A percentile compares a stretch with the other conserved stretches of the same genome.
These are phyloP conservation scores for Drosophila kanekoi DNA, from an alignment of 2,888 invertebrate species.

Conservation along the genomic window DNA sequence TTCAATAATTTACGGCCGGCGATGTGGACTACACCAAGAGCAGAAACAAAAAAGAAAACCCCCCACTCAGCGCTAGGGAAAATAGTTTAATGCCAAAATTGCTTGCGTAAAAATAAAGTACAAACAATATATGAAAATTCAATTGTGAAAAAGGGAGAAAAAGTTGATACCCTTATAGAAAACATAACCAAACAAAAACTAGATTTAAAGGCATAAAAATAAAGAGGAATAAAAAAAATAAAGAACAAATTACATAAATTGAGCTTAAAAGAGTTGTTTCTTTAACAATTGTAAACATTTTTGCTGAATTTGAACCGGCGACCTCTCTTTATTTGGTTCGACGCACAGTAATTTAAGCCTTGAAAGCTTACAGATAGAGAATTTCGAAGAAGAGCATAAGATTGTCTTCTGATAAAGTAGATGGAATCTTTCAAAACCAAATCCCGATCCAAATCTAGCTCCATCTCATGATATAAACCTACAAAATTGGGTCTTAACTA, in stretches of 20 bases:
- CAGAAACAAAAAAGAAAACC: slow-evolving; percentile 2
- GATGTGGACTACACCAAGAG: slow-evolving; percentile 14
- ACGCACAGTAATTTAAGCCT: too few species aligned
- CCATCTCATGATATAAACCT: too few species aligned
- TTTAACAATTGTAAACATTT: too few species aligned
- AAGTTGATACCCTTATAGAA: slow-evolving; percentile 13
- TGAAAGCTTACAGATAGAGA: too few species aligned
- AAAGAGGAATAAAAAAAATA: too few species aligned
- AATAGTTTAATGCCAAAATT: slow-evolving; percentile 26
- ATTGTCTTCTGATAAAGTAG: too few species aligned
- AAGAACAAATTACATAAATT: background rate
- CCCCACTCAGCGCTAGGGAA: slow-evolving; percentile 5
- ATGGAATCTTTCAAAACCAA: too few species aligned
- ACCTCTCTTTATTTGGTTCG: too few species aligned
- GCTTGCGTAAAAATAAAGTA: slow-evolving; percentile 8
- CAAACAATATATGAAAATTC: slow-evolving; percentile 3
- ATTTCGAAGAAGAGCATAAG: too few species aligned
- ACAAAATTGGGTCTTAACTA: background rate
- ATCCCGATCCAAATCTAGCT: too few species aligned
- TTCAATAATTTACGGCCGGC: slow-evolving; percentile 56
- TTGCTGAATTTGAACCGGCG: too few species aligned
- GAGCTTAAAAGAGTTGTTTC: background rate
- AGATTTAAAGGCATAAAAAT: background rate
- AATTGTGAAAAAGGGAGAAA: slow-evolving; percentile 1
- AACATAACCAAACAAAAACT: background rate